phyloP scores from a whole-genome alignment of 2,888 invertebrate species.

The Bugula neritina region DNA sequence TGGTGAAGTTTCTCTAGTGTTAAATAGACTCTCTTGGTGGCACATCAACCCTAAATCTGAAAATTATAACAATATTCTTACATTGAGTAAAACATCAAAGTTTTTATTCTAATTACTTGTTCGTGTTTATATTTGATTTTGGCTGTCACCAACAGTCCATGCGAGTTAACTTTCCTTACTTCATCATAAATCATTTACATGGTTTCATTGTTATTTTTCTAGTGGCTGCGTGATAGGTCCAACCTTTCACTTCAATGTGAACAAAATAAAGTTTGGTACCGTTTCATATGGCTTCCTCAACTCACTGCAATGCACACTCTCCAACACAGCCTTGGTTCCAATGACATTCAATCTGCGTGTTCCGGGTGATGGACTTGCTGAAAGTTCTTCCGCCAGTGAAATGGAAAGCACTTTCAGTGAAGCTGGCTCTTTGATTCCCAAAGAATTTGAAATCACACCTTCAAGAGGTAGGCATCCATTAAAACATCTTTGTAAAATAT shows the following conservation, averaged over 20 bases:
- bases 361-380: slow-evolving; percentile 48
- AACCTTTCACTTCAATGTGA: slow-evolving; percentile 53
- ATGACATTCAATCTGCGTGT: slow-evolving; percentile 51
- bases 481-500: not conserved
- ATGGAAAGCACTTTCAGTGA: slow-evolving; percentile 36
- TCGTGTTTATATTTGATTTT: no score
- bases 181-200: no score
- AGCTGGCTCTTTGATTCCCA: slow-evolving; percentile 32
- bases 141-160: no score
- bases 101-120: no score
- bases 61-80: no score
- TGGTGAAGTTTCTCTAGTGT: no score
- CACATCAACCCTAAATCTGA: no score
- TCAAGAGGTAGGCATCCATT: slow-evolving; percentile 29
- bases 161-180: no score
- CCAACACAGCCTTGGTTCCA: slow-evolving; percentile 52
- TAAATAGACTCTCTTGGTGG: no score
- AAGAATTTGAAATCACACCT: slow-evolving; percentile 51
- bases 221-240: slow-evolving; percentile 53
- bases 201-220: no score
- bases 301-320: slow-evolving; percentile 41
- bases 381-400: slow-evolving; percentile 41
- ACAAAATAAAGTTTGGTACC: slow-evolving; percentile 50
- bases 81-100: no score
- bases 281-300: slow-evolving; percentile 51